Evolutionary conservation across 2,797 vertebrate species (phyloP).

Genomic region (Manis pentadactyla): DNA sequence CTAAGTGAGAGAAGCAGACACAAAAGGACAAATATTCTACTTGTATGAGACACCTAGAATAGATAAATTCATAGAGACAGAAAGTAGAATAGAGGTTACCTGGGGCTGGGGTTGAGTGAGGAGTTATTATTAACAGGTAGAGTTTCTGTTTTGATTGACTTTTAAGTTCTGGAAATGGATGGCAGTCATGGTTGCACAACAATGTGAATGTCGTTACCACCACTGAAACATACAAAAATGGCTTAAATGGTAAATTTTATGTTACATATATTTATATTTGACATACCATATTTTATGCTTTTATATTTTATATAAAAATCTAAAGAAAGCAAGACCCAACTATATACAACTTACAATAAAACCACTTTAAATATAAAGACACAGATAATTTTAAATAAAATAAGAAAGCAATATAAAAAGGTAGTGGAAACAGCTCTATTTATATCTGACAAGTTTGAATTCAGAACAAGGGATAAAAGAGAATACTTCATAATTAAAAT

Average conservation of each 20-base stretch:
- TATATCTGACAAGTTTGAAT: constrained; percentile 2
- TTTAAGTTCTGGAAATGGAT: background rate
- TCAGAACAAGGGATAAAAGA: background rate
- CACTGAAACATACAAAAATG: background rate
- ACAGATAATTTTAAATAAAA: background rate
- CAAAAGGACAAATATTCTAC: background rate
- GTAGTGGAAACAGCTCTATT: background rate
- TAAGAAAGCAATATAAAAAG: background rate
- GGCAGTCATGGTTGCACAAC: background rate
- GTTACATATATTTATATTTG: background rate
- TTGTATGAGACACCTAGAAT: background rate
- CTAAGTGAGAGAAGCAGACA: background rate
- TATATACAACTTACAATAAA: background rate
- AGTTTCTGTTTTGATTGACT: constrained; percentile 10
- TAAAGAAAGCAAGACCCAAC: background rate
- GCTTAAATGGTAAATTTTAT: background rate
- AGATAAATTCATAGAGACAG: background rate
- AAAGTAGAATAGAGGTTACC: background rate
- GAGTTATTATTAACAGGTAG: background rate
- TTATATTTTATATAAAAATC: background rate
- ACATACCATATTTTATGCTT: background rate
- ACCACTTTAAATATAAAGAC: background rate
- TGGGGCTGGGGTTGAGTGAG: background rate
- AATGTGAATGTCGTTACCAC: background rate
- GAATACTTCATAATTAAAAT: background rate